phyloP scores from a whole-genome alignment of 2,113 vertebrate species.

The Astur gentilis region DNA sequence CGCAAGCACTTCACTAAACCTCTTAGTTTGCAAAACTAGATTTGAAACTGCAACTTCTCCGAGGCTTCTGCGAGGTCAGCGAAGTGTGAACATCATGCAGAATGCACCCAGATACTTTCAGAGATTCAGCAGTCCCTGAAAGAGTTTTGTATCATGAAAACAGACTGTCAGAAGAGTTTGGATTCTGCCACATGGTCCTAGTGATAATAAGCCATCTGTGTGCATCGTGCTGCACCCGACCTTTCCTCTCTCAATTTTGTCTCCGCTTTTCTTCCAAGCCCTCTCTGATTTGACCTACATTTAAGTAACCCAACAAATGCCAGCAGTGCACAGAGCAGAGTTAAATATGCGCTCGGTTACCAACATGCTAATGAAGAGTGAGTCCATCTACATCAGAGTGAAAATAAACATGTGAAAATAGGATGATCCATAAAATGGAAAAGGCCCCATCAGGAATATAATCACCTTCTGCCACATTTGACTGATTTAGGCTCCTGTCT shows the following conservation, averaged over 20 bases:
- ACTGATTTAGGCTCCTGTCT: neutral
- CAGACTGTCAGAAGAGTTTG: neutral
- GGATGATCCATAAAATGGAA: neutral
- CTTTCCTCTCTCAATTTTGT: neutral
- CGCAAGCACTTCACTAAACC: neutral
- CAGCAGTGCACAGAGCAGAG: neutral
- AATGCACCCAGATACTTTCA: neutral
- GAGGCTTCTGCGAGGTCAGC: neutral
- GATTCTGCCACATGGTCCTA: slow-evolving; percentile 24
- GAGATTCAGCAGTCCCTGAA: neutral
- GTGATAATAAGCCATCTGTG: slow-evolving; percentile 42
- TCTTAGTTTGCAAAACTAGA: neutral
- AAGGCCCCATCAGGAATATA: neutral
- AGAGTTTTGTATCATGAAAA: neutral
- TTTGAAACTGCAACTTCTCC: neutral
- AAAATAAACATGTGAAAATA: neutral
- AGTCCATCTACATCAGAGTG: neutral
- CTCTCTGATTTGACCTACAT: neutral
- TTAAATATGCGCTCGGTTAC: fast-evolving
- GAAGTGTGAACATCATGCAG: neutral
- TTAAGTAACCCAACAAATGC: neutral
- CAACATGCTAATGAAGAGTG: neutral
- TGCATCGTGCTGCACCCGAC: neutral
- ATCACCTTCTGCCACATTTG: neutral
- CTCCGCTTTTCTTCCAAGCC: neutral